Conservation (phyloP, 2,797 vertebrate genomes). For the Peromyscus melanophrys region DNA sequence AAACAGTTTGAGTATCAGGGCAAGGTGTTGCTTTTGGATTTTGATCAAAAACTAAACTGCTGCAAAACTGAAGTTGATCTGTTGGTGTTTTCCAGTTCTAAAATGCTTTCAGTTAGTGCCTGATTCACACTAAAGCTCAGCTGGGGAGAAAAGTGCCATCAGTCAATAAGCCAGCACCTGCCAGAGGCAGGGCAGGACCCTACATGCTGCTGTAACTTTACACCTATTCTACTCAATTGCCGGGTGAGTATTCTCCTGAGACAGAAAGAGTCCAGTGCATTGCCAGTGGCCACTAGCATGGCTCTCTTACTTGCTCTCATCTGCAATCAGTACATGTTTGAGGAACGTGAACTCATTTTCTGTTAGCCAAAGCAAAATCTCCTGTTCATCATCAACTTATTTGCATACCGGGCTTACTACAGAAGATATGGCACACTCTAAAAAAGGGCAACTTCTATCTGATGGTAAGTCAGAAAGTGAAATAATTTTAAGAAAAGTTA, state of each 20-base stretch:
- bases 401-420: not conserved
- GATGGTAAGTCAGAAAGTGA: not conserved
- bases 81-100: conserved; percentile 14
- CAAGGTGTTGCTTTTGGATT: not conserved
- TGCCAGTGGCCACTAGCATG: not conserved
- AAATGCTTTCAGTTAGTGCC: conserved; percentile 35
- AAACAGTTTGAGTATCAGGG: not conserved
- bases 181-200: too few relatives aligned
- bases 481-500: conserved; percentile 5
- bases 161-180: not conserved
- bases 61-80: not conserved
- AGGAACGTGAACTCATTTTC: not conserved
- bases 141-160: not conserved
- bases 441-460: not conserved
- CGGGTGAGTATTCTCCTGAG: not conserved
- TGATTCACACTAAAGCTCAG: not conserved
- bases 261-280: not conserved
- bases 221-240: not conserved
- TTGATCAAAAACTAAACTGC: not conserved
- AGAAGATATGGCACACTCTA: not conserved
- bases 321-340: not conserved
- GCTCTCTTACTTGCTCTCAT: not conserved
- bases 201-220: not conserved
- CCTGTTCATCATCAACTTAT: not conserved
- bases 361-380: conserved; percentile 28